These are phyloP conservation scores for Solen grandis DNA, from an alignment of 1,140 invertebrate genomes.

Conservation along the genomic window DNA sequence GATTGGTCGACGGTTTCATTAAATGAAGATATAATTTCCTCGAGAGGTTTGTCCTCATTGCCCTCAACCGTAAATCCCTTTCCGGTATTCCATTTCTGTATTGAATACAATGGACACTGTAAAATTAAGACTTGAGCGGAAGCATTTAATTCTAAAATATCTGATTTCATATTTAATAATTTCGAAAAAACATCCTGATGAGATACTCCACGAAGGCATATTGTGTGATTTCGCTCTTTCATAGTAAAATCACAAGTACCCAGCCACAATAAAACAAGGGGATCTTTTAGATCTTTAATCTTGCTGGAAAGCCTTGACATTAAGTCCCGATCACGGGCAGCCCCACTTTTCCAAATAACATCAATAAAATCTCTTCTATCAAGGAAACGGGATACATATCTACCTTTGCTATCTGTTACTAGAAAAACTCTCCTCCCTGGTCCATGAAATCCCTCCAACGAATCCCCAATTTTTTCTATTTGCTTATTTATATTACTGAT, in stretches of 20 bases:
- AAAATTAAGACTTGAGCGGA: not conserved
- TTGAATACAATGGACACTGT: not conserved
- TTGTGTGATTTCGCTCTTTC: not conserved
- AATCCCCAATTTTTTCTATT: not conserved
- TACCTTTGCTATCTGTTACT: not conserved
- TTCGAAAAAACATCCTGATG: not conserved
- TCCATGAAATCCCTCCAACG: too few relatives aligned
- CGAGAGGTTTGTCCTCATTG: not conserved
- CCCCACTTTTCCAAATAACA: not conserved
- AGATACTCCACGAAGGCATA: not conserved
- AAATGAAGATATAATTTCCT: not conserved
- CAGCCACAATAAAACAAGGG: not conserved
- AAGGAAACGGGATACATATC: not conserved
- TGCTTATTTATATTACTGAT: not conserved
- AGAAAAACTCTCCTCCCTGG: too few relatives aligned
- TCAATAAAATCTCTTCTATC: not conserved
- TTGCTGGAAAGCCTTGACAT: not conserved
- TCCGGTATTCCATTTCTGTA: not conserved
- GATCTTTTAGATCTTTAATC: not conserved
- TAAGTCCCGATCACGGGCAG: not conserved
- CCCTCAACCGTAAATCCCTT: not conserved
- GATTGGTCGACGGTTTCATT: not conserved
- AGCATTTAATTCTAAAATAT: not conserved
- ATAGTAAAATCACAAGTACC: too few relatives aligned
- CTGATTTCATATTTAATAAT: not conserved